Base-by-base conservation (phyloP, 2,888 invertebrate genomes). In the Calephelis perditalis region DNA sequence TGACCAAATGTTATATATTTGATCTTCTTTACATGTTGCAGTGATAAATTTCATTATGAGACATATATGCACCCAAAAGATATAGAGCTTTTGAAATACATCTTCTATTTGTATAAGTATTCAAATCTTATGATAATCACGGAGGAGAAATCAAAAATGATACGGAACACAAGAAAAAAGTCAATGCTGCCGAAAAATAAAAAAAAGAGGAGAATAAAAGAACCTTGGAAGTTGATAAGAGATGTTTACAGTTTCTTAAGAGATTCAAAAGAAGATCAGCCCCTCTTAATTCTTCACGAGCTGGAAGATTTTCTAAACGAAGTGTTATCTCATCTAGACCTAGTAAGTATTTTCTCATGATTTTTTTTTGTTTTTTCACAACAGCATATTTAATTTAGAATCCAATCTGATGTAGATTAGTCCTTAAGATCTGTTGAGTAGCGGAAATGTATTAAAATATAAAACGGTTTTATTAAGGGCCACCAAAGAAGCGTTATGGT, bases 11-110 rank as follows among this genome's bases (percentile, higher is more conserved):
- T 45, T 52, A 9, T 52, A 56, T 47, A 9, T 56, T 10, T 26
- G 9, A 40, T 46, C 59, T 36, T 40, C 10, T 57, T 35, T 37
- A 45, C 15, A 35, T 36, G 40, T 64, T 63, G 49, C 71, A 84
- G 84, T 0, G 61, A 71, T 2, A 44, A 61, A 1, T 26, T 73
- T 3, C 58, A 63, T 59, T 56, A 64, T 0, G 58, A 62, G 0
- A 47, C 65, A 6, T 3, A 62, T 0, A 60, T 84, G 0, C 73
- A 82, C 40, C 73, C 76, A 49, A 68, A 72, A 1, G 84, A 87
- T 56, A 9, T 74, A 2, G 73, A 84, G 56, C 71, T 86, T 0
- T 26, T 84, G 3, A 79, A 81, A 68, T 86, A 83, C 56, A 58
- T 72, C 0, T 44, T 77, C 0, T 77, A 77, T 35, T 58, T 83